Conservation (phyloP, 2,113 vertebrate species). For the Dipodomys ordii region DNA sequence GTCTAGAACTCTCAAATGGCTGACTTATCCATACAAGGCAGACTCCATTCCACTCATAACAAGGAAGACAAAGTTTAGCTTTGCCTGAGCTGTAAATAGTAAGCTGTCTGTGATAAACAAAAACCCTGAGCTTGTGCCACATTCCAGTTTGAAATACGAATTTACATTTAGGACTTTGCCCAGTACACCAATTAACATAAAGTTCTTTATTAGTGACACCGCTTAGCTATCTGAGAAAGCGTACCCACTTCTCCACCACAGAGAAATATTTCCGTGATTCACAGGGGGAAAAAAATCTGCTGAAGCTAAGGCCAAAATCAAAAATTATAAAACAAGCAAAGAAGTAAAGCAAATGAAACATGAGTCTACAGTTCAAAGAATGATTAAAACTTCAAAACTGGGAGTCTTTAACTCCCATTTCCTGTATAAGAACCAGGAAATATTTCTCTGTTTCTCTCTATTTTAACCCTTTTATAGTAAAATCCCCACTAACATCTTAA, state of each 20-base stretch:
- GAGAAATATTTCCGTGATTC: not conserved
- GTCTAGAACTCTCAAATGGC: not conserved
- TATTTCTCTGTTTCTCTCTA: no score
- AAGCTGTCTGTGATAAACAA: not conserved
- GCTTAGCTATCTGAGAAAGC: not conserved
- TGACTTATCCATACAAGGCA: not conserved
- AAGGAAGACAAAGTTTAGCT: not conserved
- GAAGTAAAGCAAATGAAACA: not conserved
- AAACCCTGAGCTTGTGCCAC: not conserved
- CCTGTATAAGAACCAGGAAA: no score
- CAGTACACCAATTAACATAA: not conserved
- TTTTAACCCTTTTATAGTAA: no score
- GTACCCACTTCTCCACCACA: no score
- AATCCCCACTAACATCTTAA: no score
- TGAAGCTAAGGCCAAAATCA: not conserved
- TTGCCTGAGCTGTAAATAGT: not conserved
- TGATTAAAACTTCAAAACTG: not conserved
- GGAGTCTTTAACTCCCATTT: no score
- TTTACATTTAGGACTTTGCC: conserved; percentile 6
- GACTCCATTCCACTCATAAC: not conserved
- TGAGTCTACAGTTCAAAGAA: not conserved
- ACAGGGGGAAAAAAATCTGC: not conserved
- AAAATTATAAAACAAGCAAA: conserved; percentile 29
- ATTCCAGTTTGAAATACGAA: not conserved
- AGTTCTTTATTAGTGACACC: not conserved